Evolutionary conservation across 1,140 invertebrate genomes (phyloP), one percentile per base, ranked within the genome.

Genomic region (Nephotettix cincticeps): DNA sequence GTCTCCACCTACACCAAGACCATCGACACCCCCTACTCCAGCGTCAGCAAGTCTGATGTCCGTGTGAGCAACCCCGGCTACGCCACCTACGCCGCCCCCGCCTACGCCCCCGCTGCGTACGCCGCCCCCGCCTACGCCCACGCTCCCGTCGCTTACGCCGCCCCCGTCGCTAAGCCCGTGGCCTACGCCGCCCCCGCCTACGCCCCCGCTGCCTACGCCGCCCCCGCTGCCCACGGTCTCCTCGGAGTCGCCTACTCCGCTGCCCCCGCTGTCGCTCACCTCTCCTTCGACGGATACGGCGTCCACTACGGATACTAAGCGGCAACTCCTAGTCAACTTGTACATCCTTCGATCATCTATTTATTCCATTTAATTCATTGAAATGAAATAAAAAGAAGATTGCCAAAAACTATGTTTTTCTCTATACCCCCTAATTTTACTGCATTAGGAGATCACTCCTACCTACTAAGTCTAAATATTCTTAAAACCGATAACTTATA

Each of bases 21-120:
- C 69, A 73, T 79, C 74, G 78, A 79, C 70, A 79, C 79, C 45
- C 77, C 80, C 1, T 78, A 77, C 76, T 77, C 78, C 72, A 76
- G 73, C 71, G 77, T 80, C 56, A 75, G 76, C 56, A 81, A 81
- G 72, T 75, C 75, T 69, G 81, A 82, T 74, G 78, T 80, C 66
- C 75, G 80, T 28, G 76, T 79, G 28, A 80, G 77, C 76, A 81
- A 81, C 76, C 78, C 79, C 51, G 77, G 74, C 19, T 40, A 74
- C 29, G 75, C 77, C 69, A 75, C 77, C 71, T 67, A 67, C 71
- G 72, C 74, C 45, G 72, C 76, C 58, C 65, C 68, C 23, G 75
- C 70, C 28, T 68, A 71, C 56, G 69, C 65, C 25, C 65, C 72
- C 29, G 69, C 69, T 68, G 68, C 65, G 29, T 54, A 63, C 56